Evolutionary conservation across 2,797 vertebrate genomes (phyloP), one percentile per base, ranked within the genome.

Genomic region (Arctocebus calabarensis): DNA sequence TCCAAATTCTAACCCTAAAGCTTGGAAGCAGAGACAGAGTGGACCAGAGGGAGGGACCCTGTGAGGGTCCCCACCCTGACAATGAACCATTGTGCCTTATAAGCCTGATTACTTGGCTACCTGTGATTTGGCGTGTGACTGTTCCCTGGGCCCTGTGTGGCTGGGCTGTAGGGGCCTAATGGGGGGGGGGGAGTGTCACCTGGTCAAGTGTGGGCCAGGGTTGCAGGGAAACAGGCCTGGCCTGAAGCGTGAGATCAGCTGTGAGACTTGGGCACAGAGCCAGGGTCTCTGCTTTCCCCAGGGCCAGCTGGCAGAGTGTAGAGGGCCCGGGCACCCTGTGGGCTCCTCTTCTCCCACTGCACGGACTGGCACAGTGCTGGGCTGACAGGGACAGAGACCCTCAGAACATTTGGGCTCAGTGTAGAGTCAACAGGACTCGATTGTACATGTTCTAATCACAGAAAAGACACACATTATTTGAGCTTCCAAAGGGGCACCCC

Each of bases 321-420:
- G 23, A 40, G 45, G 62, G n/a, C 52, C 84, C 20, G 4, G 22
- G 12, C 0, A 0, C 55, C 11, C 17, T 2, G 1, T 3, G 7
- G n/a, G 3, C 19, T 5, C 34, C 0, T 3, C 3, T 43, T 27
- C 40, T 92, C 29, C 11, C 25, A 34, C 7, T 6, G 32, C 19
- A 4, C 14, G 3, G 43, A 22, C 71, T 29, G 5, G 11, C 12
- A 10, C 23, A 8, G 52, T 0, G 8, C 22, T 37, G 55, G 14
- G 59, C 55, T 77, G 19, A 14, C 70, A 34, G 22, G 43, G 71
- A 83, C 43, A n/a, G 64, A 68, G 57, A 59, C 34, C 7, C 75
- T 29, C 25, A 5, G 34, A 27, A 37, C 2, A 11, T 22, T 5
- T 7, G 61, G 59, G 52, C 17, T 84, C 23, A 13, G 29, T 25